A percentile compares a stretch with the other conserved stretches of the same genome.
Conservation (phyloP, 2,797 vertebrate species). For the Aphelocoma californica region DNA sequence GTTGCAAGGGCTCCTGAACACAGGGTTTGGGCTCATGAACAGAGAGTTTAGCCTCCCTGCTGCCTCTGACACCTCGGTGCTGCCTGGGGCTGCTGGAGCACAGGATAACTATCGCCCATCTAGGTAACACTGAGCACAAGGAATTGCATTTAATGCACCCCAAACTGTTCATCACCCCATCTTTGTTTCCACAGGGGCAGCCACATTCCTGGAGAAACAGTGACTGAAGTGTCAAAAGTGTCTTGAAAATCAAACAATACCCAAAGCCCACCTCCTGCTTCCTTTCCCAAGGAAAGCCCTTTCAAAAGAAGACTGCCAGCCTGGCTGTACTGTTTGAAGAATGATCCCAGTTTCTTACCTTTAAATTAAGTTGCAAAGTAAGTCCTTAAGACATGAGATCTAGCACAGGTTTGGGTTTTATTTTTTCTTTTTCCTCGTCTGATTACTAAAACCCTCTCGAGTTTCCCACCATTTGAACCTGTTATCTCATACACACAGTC, state of each 20-base stretch:
- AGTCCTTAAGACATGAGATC: slow-evolving; percentile 75
- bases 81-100: background rate
- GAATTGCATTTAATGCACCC: background rate
- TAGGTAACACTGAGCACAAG: background rate
- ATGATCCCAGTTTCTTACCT: background rate
- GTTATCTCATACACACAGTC: slow-evolving; percentile 87
- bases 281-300: background rate
- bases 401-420: slow-evolving; percentile 45
- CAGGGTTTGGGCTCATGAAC: background rate
- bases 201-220: background rate
- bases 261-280: background rate
- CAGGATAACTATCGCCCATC: background rate
- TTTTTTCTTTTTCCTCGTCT: slow-evolving; percentile 33
- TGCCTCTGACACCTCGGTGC: rapidly evolving
- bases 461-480: slow-evolving; percentile 77
- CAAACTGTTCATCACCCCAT: background rate
- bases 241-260: background rate
- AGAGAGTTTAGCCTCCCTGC: rapidly evolving
- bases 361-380: slow-evolving; percentile 66
- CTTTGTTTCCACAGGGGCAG: background rate
- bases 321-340: background rate
- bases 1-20: background rate
- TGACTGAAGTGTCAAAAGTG: background rate
- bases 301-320: background rate
- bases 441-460: slow-evolving; percentile 84